phyloP scores from a whole-genome alignment of 2,797 vertebrate species.

The Lemur catta region DNA sequence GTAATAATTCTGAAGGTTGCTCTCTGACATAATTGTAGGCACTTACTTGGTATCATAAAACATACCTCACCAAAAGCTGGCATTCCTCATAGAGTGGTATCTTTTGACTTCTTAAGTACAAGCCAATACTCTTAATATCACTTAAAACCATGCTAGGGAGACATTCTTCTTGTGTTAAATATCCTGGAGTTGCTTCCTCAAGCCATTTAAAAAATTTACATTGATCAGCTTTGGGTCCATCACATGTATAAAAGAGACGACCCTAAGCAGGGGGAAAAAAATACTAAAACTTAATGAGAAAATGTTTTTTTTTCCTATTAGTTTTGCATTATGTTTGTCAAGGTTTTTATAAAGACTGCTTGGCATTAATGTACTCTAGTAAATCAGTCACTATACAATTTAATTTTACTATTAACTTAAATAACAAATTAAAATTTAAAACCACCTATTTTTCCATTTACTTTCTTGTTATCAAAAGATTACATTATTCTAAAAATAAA shows the following conservation, averaged over 20 bases:
- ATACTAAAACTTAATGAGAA: background rate
- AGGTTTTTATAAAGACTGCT: background rate
- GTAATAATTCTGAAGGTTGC: background rate
- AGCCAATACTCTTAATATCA: slow-evolving; percentile 83
- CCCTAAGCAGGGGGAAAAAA: slow-evolving; percentile 73
- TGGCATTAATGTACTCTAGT: background rate
- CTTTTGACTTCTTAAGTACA: slow-evolving; percentile 83
- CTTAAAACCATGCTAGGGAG: slow-evolving; percentile 65
- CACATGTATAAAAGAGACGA: slow-evolving; percentile 86
- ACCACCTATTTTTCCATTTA: background rate
- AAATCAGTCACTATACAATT: background rate
- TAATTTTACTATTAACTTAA: slow-evolving; percentile 35
- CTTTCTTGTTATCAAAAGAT: slow-evolving; percentile 32
- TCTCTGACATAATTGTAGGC: background rate
- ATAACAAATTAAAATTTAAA: slow-evolving; percentile 27
- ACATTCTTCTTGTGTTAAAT: slow-evolving; percentile 24
- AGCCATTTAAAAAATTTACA: slow-evolving; percentile 88
- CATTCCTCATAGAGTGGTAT: slow-evolving; percentile 85
- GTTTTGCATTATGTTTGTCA: background rate
- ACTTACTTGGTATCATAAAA: background rate
- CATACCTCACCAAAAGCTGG: slow-evolving; percentile 86
- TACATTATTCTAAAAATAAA: slow-evolving; percentile 8
- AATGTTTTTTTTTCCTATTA: background rate
- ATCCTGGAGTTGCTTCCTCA: slow-evolving; percentile 75
- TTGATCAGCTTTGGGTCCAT: slow-evolving; percentile 81